A percentile compares a stretch with the other conserved stretches of the same genome.
Conservation (phyloP, 2,888 invertebrate genomes). For the Mesorhabditis spiculigera region DNA sequence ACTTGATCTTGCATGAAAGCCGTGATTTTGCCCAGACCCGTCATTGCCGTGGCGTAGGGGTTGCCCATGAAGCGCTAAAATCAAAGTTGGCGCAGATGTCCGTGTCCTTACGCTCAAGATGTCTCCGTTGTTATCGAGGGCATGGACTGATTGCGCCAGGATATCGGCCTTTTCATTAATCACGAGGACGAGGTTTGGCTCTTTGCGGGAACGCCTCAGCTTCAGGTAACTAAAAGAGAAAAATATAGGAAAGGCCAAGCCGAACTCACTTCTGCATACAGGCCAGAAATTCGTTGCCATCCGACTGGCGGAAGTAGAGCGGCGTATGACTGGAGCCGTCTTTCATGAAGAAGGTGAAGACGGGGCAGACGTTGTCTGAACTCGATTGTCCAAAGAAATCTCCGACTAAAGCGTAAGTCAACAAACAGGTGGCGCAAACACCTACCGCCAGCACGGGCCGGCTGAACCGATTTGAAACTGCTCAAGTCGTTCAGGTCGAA, state of each 20-base stretch:
- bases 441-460: slow-evolving; percentile 24
- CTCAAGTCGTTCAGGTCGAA: slow-evolving; percentile 53
- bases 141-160: slow-evolving; percentile 79
- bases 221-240: slow-evolving; percentile 44
- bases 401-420: too few species aligned
- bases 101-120: slow-evolving; percentile 60
- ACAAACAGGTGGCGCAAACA: too few species aligned
- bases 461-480: slow-evolving; percentile 44
- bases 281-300: slow-evolving; percentile 73
- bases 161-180: slow-evolving; percentile 68
- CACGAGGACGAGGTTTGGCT: slow-evolving; percentile 73
- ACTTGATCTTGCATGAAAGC: slow-evolving; percentile 70
- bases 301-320: slow-evolving; percentile 82
- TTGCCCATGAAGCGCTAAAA: slow-evolving; percentile 66
- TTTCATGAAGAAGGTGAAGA: slow-evolving; percentile 68
- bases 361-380: slow-evolving; percentile 15
- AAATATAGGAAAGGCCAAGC: background rate
- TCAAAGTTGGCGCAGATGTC: background rate
- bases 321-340: slow-evolving; percentile 74
- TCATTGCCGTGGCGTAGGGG: slow-evolving; percentile 79
- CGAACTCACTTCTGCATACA: slow-evolving; percentile 60
- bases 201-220: slow-evolving; percentile 68
- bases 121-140: slow-evolving; percentile 68
- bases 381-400: too few species aligned
- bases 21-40: slow-evolving; percentile 81